Evolutionary conservation across 2,797 vertebrate genomes (phyloP).

Genomic region (Dipus sagitta): DNA sequence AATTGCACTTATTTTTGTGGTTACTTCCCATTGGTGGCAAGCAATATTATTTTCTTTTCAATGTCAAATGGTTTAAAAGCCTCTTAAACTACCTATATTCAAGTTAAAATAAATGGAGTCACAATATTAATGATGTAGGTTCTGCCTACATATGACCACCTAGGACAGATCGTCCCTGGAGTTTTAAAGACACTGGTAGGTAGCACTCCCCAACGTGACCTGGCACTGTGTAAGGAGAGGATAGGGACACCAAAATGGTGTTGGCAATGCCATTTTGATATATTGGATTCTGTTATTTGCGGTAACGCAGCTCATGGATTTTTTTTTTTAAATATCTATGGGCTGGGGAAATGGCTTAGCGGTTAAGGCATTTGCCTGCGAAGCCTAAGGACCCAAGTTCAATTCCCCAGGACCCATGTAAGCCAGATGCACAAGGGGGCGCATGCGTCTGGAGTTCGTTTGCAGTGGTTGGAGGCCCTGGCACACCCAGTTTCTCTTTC

Average conservation of each 20-base stretch:
- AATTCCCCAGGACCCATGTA: too few relatives aligned
- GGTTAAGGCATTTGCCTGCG: too few relatives aligned
- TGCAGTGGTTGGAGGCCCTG: too few relatives aligned
- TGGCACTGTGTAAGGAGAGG: too few relatives aligned
- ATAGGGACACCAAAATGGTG: not conserved
- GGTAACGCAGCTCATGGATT: not conserved
- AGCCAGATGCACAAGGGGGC: too few relatives aligned
- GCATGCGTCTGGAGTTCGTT: too few relatives aligned
- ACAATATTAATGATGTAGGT: not conserved
- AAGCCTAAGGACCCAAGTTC: too few relatives aligned
- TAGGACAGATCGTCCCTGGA: not conserved
- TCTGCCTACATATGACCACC: not conserved
- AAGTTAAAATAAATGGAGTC: not conserved
- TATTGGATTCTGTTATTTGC: not conserved
- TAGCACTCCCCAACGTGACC: not conserved
- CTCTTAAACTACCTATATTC: slow-evolving; percentile 17
- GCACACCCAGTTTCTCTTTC: too few relatives aligned
- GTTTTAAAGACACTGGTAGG: not conserved
- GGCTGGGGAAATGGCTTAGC: too few relatives aligned
- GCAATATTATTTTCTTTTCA: not conserved
- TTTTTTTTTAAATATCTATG: not conserved
- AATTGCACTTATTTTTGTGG: slow-evolving; percentile 43
- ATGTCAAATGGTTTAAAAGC: slow-evolving; percentile 10
- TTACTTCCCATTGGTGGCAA: not conserved
- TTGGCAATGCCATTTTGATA: not conserved